Conservation (phyloP, 2,888 invertebrate species). For the Timema podura region DNA sequence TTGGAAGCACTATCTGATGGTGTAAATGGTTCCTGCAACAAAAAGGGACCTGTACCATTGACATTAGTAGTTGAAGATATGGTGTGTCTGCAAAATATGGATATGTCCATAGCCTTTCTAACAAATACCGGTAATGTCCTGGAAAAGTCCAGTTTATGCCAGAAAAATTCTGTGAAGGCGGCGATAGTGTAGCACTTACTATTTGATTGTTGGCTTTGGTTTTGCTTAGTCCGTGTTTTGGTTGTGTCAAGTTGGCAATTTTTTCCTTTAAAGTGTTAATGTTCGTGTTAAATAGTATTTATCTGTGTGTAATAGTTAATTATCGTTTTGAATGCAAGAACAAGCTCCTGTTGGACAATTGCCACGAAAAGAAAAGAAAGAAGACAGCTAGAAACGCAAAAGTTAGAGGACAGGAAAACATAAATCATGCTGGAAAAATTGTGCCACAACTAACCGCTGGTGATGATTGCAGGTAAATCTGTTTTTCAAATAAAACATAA, state of each 20-base stretch:
- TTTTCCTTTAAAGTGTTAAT: too few relatives aligned
- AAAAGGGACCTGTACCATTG: neutral
- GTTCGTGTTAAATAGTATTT: too few relatives aligned
- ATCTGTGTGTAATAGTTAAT: too few relatives aligned
- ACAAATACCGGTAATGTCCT: neutral
- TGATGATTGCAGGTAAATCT: neutral
- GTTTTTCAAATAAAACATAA: neutral
- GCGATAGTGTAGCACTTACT: too few relatives aligned
- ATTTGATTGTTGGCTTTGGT: too few relatives aligned
- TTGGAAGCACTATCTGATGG: neutral
- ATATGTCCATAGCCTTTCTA: neutral
- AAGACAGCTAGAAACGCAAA: neutral
- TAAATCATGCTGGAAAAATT: neutral
- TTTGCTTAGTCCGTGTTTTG: too few relatives aligned
- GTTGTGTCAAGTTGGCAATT: too few relatives aligned
- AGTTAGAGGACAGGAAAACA: neutral
- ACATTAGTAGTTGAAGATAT: neutral
- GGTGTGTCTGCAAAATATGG: too few relatives aligned
- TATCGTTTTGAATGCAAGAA: neutral
- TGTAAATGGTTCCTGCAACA: neutral
- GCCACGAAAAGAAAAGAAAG: neutral
- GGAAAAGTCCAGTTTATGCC: neutral
- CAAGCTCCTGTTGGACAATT: neutral
- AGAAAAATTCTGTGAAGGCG: neutral
- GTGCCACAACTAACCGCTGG: neutral